Conservation (phyloP, 2,797 vertebrate genomes). For the Hydrocynus forskahlii region DNA sequence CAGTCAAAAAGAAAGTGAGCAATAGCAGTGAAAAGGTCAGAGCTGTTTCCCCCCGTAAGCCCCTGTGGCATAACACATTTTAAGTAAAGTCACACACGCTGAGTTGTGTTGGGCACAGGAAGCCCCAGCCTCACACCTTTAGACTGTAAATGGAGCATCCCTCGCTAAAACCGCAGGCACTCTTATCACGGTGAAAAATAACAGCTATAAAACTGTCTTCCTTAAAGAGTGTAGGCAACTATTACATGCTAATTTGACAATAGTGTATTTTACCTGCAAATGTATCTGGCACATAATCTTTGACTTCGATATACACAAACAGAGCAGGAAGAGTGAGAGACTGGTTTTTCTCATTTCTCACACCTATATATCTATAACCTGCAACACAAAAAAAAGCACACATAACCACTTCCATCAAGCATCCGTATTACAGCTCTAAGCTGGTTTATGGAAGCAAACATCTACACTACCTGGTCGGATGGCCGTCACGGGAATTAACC, state of each 20-base stretch:
- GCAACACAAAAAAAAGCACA: constrained; percentile 26
- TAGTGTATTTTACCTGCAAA: constrained; percentile 79
- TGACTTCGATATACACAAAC: constrained; percentile 89
- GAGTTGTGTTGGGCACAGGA: constrained; percentile 19
- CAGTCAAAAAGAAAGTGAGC: constrained; percentile 27
- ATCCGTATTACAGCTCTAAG: neutral
- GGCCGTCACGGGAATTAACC: constrained; percentile 87
- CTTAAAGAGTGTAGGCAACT: neutral
- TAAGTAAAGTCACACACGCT: constrained; percentile 32
- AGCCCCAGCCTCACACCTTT: constrained; percentile 15
- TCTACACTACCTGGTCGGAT: constrained; percentile 82
- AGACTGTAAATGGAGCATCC: constrained; percentile 17
- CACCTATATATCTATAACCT: constrained; percentile 89
- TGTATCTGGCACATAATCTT: constrained; percentile 89
- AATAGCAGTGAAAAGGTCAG: constrained; percentile 45
- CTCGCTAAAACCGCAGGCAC: neutral
- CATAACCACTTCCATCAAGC: neutral
- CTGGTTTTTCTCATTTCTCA: constrained; percentile 89
- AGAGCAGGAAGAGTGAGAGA: constrained; percentile 84
- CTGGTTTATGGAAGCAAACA: neutral
- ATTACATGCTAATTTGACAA: constrained; percentile 18
- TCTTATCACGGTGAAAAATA: neutral
- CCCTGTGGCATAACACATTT: constrained; percentile 34
- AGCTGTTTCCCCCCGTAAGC: constrained; percentile 7
- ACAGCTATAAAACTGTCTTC: constrained; percentile 6